phyloP scores from a whole-genome alignment of 2,113 vertebrate species.

The Orycteropus afer region DNA sequence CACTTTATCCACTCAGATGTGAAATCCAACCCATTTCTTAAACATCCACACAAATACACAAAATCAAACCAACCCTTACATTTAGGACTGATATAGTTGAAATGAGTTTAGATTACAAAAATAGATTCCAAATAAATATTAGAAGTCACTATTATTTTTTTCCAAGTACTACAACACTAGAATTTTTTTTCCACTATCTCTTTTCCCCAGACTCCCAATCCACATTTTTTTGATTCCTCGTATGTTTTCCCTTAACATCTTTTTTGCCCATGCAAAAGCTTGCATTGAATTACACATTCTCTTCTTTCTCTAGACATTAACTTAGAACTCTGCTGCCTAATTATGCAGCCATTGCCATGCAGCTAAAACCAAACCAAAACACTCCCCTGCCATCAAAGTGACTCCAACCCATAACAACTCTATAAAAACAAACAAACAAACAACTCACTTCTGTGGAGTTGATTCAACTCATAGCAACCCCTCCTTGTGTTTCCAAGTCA shows the following conservation, averaged over 20 bases:
- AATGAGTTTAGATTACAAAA: neutral
- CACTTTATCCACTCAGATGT: neutral
- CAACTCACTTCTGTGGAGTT: too few species aligned
- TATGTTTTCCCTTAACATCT: neutral
- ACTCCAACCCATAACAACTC: too few species aligned
- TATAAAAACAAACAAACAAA: too few species aligned
- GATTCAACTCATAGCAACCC: too few species aligned
- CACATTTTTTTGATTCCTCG: neutral
- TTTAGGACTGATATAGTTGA: neutral
- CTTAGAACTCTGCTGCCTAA: neutral
- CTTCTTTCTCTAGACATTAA: neutral
- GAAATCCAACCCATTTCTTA: neutral
- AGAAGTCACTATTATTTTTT: neutral
- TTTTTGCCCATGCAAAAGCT: neutral
- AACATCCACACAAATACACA: neutral
- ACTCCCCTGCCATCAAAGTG: too few species aligned
- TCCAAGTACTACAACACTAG: neutral
- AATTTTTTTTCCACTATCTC: neutral
- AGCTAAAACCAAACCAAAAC: too few species aligned
- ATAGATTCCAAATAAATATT: neutral
- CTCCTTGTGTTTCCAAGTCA: too few species aligned
- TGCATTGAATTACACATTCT: neutral
- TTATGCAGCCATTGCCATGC: neutral
- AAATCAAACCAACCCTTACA: neutral
- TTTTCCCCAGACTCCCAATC: neutral